A percentile compares a stretch with the other conserved stretches of the same genome.
Conservation (phyloP, 2,888 invertebrate species). For the Chelonus formosanus region DNA sequence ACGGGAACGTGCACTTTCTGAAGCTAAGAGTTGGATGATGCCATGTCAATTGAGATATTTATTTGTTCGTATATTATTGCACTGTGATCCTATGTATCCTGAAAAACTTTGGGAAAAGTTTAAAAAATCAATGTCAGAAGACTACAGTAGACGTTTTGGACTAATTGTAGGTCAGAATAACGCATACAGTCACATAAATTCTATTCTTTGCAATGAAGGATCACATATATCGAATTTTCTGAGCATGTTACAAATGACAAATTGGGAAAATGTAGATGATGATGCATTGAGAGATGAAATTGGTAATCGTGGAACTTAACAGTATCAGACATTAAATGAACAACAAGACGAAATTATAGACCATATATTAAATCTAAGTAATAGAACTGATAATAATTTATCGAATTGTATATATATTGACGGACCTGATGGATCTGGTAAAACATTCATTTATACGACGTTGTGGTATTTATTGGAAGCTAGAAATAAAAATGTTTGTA, state of each 20-base stretch:
- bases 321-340: conserved; percentile 24
- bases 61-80: conserved; percentile 48
- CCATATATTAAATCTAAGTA: conserved; percentile 42
- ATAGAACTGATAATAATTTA: neutral
- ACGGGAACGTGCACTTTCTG: conserved; percentile 32
- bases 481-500: conserved; percentile 22
- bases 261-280: conserved; percentile 8
- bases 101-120: conserved; percentile 44
- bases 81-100: conserved; percentile 42
- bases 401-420: conserved; percentile 2
- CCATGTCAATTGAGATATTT: conserved; percentile 49
- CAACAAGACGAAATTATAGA: conserved; percentile 49
- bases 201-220: conserved; percentile 18
- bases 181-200: conserved; percentile 15
- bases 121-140: conserved; percentile 43
- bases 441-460: conserved; percentile 15
- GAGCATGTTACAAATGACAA: conserved; percentile 14
- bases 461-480: conserved; percentile 25
- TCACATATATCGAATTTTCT: conserved; percentile 10
- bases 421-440: neutral
- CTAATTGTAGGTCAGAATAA: neutral
- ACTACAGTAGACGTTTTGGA: conserved; percentile 26
- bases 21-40: conserved; percentile 42
- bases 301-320: neutral
- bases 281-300: conserved; percentile 18